These are phyloP conservation scores for Lophius piscatorius DNA, from an alignment of 2,113 vertebrate species.

Conservation along the genomic window DNA sequence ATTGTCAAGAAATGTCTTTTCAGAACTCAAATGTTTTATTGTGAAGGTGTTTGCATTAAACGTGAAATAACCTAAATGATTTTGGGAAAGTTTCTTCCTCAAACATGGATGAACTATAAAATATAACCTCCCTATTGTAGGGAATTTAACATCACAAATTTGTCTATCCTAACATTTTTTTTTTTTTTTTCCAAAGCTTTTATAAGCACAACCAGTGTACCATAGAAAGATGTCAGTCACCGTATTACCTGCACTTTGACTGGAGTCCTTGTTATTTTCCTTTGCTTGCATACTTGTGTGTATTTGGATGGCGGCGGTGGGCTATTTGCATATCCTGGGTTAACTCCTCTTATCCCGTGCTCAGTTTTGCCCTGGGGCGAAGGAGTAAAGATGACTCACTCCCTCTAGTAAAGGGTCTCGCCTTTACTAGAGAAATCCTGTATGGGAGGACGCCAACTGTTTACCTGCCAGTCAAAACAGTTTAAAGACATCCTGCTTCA, in stretches of 20 bases:
- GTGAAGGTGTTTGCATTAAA: too few relatives aligned
- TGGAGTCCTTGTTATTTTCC: conserved; percentile 3
- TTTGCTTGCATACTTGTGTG: conserved; percentile 18
- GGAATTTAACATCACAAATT: too few relatives aligned
- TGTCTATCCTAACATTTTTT: too few relatives aligned
- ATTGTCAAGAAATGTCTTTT: neutral
- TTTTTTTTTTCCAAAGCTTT: too few relatives aligned
- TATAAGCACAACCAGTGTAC: too few relatives aligned
- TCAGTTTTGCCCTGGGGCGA: conserved; percentile 63
- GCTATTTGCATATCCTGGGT: conserved; percentile 80
- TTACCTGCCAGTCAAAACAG: conserved; percentile 63
- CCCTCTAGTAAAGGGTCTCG: conserved; percentile 41
- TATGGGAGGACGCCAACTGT: conserved; percentile 60
- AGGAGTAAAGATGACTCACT: conserved; percentile 60
- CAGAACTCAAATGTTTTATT: neutral
- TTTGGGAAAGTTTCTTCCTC: too few relatives aligned
- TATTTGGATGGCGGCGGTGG: conserved; percentile 14
- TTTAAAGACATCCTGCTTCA: conserved; percentile 53
- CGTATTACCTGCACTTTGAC: neutral
- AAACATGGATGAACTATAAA: too few relatives aligned
- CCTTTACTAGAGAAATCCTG: conserved; percentile 60
- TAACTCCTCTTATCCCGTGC: conserved; percentile 47
- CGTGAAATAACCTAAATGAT: too few relatives aligned
- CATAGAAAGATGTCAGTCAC: neutral
- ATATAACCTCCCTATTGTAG: too few relatives aligned